These are phyloP conservation scores for Drosophila sordidula DNA, from an alignment of 2,888 invertebrate species.

Conservation along the genomic window DNA sequence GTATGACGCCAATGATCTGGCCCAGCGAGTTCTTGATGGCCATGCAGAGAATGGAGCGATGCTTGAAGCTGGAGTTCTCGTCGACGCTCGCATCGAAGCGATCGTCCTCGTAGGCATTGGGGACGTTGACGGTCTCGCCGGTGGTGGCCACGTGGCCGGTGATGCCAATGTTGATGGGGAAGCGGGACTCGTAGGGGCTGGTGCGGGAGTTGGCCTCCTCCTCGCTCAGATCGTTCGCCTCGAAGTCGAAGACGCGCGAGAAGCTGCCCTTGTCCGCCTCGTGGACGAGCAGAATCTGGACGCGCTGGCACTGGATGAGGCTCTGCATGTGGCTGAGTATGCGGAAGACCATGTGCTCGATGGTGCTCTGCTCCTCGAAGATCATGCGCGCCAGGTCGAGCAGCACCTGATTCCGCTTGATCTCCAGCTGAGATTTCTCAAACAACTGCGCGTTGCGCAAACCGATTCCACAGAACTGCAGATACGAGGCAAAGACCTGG, in stretches of 20 bases:
- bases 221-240: conserved; percentile 93
- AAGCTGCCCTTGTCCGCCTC: conserved; percentile 96
- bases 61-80: conserved; percentile 92
- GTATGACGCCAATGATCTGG: conserved; percentile 96
- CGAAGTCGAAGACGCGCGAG: conserved; percentile 96
- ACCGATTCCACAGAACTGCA: conserved; percentile 98
- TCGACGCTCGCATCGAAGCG: conserved; percentile 95
- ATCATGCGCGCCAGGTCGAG: conserved; percentile 98
- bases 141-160: conserved; percentile 97
- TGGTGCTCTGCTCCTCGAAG: conserved; percentile 98
- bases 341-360: conserved; percentile 96
- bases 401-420: conserved; percentile 97
- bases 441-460: conserved; percentile 98
- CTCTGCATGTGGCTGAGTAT: conserved; percentile 97
- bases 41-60: conserved; percentile 97
- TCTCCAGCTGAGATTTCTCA: conserved; percentile 97
- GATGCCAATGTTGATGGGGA: conserved; percentile 97
- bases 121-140: conserved; percentile 97
- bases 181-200: conserved; percentile 95
- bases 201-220: conserved; percentile 93
- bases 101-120: conserved; percentile 94
- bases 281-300: conserved; percentile 96
- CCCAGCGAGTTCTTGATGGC: conserved; percentile 97
- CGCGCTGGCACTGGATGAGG: conserved; percentile 96
- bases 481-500: conserved; percentile 94